phyloP scores from a whole-genome alignment of 2,888 invertebrate species.

The Salticus scenicus region DNA sequence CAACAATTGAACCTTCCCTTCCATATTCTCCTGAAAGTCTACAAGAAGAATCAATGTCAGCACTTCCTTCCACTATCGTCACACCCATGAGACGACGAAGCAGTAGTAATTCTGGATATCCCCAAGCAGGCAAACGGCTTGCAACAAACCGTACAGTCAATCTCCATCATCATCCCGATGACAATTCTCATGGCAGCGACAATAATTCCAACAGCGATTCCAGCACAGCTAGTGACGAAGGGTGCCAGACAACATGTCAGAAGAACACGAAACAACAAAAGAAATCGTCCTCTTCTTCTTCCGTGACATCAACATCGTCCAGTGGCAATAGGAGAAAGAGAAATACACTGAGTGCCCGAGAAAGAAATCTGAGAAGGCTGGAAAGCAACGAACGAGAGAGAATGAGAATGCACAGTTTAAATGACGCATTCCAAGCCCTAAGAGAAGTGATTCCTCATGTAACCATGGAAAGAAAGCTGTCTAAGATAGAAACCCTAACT shows the following conservation, averaged over 20 bases:
- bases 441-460: slow-evolving; percentile 91
- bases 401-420: slow-evolving; percentile 93
- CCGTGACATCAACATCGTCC: background rate
- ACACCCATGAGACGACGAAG: slow-evolving; percentile 13
- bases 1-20: slow-evolving; percentile 48
- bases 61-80: slow-evolving; percentile 4
- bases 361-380: slow-evolving; percentile 87
- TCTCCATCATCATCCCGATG: slow-evolving; percentile 17
- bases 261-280: slow-evolving; percentile 59
- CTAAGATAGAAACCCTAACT: slow-evolving; percentile 91
- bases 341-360: slow-evolving; percentile 86
- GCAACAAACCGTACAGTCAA: slow-evolving; percentile 10
- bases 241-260: background rate
- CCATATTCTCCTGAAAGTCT: slow-evolving; percentile 51
- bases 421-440: slow-evolving; percentile 92
- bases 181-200: slow-evolving; percentile 60
- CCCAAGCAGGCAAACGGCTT: slow-evolving; percentile 26
- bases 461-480: slow-evolving; percentile 87
- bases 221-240: slow-evolving; percentile 65
- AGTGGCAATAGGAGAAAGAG: slow-evolving; percentile 78
- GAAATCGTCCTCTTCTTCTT: slow-evolving; percentile 30
- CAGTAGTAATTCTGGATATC: slow-evolving; percentile 27
- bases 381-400: slow-evolving; percentile 94
- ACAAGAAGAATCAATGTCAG: slow-evolving; percentile 33
- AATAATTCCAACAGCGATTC: slow-evolving; percentile 68